These are phyloP conservation scores for Aphelenchoides besseyi DNA, from an alignment of 1,140 invertebrate species.

Conservation along the genomic window DNA sequence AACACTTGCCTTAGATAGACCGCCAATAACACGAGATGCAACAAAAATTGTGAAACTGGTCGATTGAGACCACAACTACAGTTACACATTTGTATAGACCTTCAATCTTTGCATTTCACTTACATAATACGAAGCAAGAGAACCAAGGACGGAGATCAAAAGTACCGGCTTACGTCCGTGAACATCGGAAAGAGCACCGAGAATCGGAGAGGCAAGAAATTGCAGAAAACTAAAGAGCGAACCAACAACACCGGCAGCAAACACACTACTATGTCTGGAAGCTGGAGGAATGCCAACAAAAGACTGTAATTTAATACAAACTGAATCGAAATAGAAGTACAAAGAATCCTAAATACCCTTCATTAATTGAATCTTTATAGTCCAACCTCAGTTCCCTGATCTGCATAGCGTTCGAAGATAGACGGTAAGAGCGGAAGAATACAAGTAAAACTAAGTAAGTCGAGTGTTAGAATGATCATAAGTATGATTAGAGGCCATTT, in stretches of 20 bases:
- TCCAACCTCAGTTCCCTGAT: slow-evolving; percentile 16
- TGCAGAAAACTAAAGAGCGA: slow-evolving; percentile 95
- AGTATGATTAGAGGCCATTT: slow-evolving; percentile 29
- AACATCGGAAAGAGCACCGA: slow-evolving; percentile 89
- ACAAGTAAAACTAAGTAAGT: slow-evolving; percentile 58
- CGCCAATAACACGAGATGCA: slow-evolving; percentile 83
- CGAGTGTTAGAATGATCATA: slow-evolving; percentile 48
- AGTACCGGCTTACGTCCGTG: slow-evolving; percentile 85
- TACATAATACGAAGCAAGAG: slow-evolving; percentile 56
- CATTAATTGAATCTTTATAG: slow-evolving; percentile 13
- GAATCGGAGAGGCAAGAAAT: slow-evolving; percentile 86
- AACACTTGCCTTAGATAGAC: slow-evolving; percentile 92
- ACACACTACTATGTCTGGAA: slow-evolving; percentile 54
- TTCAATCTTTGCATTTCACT: slow-evolving; percentile 75
- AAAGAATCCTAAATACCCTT: slow-evolving; percentile 49
- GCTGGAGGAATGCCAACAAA: slow-evolving; percentile 45
- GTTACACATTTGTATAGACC: no score
- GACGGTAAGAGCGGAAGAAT: slow-evolving; percentile 60
- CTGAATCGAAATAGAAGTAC: slow-evolving; percentile 42
- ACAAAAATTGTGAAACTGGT: slow-evolving; percentile 86
- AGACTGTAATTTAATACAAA: slow-evolving; percentile 44
- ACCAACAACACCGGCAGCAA: slow-evolving; percentile 72
- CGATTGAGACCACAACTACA: slow-evolving; percentile 83
- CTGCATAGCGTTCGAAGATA: slow-evolving; percentile 48
- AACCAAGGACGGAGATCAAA: slow-evolving; percentile 76